Evolutionary conservation across 2,113 vertebrate genomes (phyloP).

Genomic region (Rhabdomys dilectus): DNA sequence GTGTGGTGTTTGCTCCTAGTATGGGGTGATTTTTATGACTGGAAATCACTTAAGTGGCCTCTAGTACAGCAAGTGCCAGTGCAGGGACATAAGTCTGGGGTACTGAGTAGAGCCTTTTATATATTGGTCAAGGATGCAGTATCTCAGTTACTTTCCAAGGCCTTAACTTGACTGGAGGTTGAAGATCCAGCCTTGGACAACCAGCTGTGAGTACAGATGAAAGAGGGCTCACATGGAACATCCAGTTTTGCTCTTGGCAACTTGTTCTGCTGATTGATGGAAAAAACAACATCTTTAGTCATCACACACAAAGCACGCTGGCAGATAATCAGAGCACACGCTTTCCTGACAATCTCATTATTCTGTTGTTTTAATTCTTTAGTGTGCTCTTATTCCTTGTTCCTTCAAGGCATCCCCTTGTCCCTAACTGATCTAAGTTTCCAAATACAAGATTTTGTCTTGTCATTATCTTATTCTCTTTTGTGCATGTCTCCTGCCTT

Average conservation of each 20-base stretch:
- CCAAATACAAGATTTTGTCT: neutral
- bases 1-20: too few species aligned
- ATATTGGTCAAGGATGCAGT: neutral
- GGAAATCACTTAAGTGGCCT: neutral
- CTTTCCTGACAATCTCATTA: neutral
- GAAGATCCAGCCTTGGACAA: neutral
- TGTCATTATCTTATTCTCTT: neutral
- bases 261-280: neutral
- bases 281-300: neutral
- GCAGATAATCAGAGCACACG: neutral
- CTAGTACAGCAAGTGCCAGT: neutral
- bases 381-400: neutral
- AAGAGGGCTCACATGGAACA: neutral
- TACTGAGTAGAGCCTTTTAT: neutral
- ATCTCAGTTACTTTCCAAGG: neutral
- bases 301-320: too few species aligned
- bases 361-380: neutral
- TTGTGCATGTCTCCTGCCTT: too few species aligned
- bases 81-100: neutral
- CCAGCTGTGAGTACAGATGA: too few species aligned
- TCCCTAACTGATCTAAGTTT: too few species aligned
- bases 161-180: neutral
- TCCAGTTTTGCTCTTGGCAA: neutral
- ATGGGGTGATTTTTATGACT: neutral
- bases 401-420: neutral